Percentiles rank a stretch among this genome's conserved stretches.
phyloP scores from a whole-genome alignment of 2,113 vertebrate species.

The Onychostoma macrolepis region DNA sequence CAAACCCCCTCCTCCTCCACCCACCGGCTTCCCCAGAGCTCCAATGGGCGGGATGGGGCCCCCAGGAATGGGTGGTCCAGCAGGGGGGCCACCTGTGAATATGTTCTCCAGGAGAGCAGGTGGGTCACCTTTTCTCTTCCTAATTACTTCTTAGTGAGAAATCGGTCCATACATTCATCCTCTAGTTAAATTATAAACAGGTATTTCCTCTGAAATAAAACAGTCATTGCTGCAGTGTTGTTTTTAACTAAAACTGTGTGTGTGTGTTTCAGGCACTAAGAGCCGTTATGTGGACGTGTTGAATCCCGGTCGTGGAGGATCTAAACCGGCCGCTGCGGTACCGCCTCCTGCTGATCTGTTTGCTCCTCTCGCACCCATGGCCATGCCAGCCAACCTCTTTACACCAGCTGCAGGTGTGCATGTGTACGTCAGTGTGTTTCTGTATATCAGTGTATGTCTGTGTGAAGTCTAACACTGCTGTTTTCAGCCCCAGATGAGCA shows the following conservation, averaged over 20 bases:
- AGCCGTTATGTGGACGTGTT: constrained; percentile 92
- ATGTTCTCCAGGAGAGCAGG: constrained; percentile 95
- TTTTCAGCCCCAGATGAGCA: constrained; percentile 79
- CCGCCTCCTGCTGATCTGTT: constrained; percentile 88
- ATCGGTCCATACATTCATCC: not conserved
- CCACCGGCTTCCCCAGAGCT: constrained; percentile 81
- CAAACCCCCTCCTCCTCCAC: constrained; percentile 89
- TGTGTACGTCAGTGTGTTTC: not conserved
- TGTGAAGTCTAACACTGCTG: not conserved
- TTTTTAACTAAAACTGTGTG: not conserved
- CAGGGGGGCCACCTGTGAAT: constrained; percentile 80
- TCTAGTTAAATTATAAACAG: not conserved
- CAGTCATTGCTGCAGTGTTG: too few relatives aligned
- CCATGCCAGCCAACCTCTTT: constrained; percentile 86
- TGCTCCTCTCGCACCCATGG: constrained; percentile 92
- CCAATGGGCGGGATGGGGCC: constrained; percentile 56
- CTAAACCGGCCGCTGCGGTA: constrained; percentile 70
- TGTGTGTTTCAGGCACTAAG: constrained; percentile 71
- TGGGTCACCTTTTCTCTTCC: constrained; percentile 57
- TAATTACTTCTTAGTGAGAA: not conserved
- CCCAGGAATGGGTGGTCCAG: constrained; percentile 59
- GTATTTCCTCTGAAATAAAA: too few relatives aligned
- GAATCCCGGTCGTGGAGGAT: constrained; percentile 81
- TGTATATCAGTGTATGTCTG: not conserved
- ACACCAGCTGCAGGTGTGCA: constrained; percentile 86